Conservation (phyloP, 2,113 vertebrate species). For the Rousettus leschenaultii region DNA sequence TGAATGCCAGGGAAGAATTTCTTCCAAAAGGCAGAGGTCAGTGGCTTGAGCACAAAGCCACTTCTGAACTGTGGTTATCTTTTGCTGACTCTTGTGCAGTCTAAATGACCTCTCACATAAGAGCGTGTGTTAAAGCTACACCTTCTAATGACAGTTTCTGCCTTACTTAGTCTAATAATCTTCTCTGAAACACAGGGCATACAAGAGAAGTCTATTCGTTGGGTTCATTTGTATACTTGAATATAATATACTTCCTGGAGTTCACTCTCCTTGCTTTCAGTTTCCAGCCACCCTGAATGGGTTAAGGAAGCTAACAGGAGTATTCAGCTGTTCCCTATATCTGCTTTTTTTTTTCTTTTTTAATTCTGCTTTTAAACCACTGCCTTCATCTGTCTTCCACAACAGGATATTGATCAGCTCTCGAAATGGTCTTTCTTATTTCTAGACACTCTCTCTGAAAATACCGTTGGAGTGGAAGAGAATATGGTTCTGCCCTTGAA, state of each 20-base stretch:
- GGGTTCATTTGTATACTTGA: neutral
- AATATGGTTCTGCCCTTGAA: constrained; percentile 13
- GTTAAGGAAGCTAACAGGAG: neutral
- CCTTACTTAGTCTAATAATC: neutral
- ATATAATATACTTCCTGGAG: neutral
- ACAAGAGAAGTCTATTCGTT: neutral
- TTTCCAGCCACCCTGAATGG: neutral
- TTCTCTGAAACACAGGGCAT: neutral
- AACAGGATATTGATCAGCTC: constrained; percentile 47
- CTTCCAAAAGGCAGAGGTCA: neutral
- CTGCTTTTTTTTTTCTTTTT: neutral
- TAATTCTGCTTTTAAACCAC: neutral
- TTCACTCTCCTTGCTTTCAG: neutral
- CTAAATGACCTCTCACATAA: neutral
- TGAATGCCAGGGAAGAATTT: neutral
- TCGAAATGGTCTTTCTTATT: constrained; percentile 39
- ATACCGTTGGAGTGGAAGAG: neutral
- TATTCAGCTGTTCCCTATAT: neutral
- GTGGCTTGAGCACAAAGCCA: neutral
- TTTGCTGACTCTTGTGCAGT: neutral
- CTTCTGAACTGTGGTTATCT: neutral
- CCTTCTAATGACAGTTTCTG: neutral
- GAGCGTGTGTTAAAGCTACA: too few species aligned
- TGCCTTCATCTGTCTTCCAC: constrained; percentile 40
- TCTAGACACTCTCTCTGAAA: neutral